phyloP scores from a whole-genome alignment of 2,113 vertebrate genomes.

The Marmota flaviventris region DNA sequence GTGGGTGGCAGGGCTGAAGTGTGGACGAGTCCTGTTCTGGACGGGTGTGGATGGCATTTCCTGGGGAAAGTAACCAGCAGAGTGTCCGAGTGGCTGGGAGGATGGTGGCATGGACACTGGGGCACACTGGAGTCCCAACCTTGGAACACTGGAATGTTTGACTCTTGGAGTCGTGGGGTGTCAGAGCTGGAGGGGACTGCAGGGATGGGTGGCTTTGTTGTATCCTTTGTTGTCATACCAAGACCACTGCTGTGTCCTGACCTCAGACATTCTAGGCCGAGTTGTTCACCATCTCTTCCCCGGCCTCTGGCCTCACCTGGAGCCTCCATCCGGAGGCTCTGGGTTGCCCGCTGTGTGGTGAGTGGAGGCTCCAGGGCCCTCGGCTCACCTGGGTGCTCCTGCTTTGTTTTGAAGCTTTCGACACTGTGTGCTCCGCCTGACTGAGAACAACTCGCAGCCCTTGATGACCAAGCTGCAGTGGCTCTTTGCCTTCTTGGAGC shows the following conservation, averaged over 20 bases:
- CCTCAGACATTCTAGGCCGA: not conserved
- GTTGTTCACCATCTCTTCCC: not conserved
- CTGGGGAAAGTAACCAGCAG: not conserved
- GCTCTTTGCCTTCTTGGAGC: conserved; percentile 92
- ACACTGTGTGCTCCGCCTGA: conserved; percentile 89
- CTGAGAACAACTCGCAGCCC: conserved; percentile 90
- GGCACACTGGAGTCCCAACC: not conserved
- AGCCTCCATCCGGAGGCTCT: not conserved
- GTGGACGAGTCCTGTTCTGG: not conserved
- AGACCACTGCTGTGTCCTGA: not conserved
- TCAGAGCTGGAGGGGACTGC: not conserved
- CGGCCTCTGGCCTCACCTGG: not conserved
- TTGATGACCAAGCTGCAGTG: conserved; percentile 92
- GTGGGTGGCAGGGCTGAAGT: not conserved
- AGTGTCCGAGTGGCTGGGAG: not conserved
- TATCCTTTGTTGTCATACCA: not conserved
- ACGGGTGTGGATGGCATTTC: not conserved
- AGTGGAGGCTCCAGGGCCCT: not conserved
- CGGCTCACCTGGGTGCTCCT: conserved; percentile 41
- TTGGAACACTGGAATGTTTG: not conserved
- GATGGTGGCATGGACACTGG: not conserved
- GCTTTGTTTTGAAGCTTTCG: conserved; percentile 88
- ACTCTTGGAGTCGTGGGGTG: not conserved
- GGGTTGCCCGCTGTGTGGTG: not conserved
- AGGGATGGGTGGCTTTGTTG: not conserved